Conservation (phyloP, 1,140 invertebrate species). For the Zaprionus inermis region DNA sequence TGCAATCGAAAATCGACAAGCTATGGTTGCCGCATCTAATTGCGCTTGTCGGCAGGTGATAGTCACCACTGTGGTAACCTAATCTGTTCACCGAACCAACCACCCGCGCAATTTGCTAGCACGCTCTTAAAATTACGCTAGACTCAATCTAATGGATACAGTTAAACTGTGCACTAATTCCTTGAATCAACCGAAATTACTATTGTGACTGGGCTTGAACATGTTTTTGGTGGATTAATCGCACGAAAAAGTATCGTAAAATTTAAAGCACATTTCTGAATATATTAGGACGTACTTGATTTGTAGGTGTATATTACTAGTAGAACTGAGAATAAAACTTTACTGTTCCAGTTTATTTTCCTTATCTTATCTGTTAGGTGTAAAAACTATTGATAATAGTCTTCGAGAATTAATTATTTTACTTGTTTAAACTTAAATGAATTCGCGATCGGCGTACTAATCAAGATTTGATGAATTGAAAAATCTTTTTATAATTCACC, state of each 20-base stretch:
- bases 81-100: slow-evolving; percentile 12
- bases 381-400: background rate
- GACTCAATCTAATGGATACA: background rate
- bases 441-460: background rate
- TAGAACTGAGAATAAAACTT: background rate
- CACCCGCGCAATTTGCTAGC: slow-evolving; percentile 2
- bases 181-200: background rate
- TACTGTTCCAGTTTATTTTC: too few species aligned
- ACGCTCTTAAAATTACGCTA: background rate
- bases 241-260: background rate
- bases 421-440: background rate
- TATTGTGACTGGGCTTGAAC: background rate
- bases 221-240: background rate
- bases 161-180: background rate
- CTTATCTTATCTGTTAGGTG: background rate
- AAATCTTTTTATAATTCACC: background rate
- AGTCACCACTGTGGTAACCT: slow-evolving; percentile 5
- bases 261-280: background rate
- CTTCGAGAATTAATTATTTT: background rate
- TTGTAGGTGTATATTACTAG: background rate
- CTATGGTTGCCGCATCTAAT: background rate
- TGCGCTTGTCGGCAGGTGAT: background rate
- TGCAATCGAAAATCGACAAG: slow-evolving; percentile 40
- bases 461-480: background rate
- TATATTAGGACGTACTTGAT: background rate